Base-by-base conservation (phyloP, 2,797 vertebrate species). In the Lacerta bilineata region DNA sequence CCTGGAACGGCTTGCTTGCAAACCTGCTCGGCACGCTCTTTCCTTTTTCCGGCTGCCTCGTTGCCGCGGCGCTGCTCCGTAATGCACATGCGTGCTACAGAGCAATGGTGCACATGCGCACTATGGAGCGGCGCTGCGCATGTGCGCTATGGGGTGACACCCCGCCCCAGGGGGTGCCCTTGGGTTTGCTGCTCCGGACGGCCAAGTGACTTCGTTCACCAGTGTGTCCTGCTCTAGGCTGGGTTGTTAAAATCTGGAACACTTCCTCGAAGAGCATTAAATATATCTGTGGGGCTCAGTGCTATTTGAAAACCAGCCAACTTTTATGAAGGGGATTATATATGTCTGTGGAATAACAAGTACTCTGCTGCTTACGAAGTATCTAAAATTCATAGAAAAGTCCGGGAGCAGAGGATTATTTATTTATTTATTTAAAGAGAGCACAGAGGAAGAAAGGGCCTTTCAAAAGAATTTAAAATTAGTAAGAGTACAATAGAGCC, bases 391-490 rank as follows among this genome's bases (percentile, higher is more conserved):
- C 55, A 74, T 25, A 83, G 74, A 55, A 84, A 88, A 84, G 17
- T 83, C 46, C 59, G 66, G 71, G 72, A 82, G 41, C 69, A 33
- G 20, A n/a, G 61, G 41, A 88, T 43, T 87, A 88, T 92, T 78
- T 33, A 33, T 43, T 69, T 39, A 7, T 69, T 87, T 80, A 36
- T 74, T 87, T 77, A 90, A 91, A 87, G 82, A 92, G 64, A 87
- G 90, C 80, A 55, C 50, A 3, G 39, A 79, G 91, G 92, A 91
- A 93, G 81, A 79, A 92, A 91, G 81, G 87, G 92, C 82, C 64
- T 92, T 93, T 88, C 88, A 84, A 91, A 93, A 93, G 83, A 91
- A 95, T 93, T 94, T 88, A 94, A 89, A 93, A 93, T 93, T 82
- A 83, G 66, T 84, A 93, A 33, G 23, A 89, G 3, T 33, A 93